Conservation (phyloP, 2,888 invertebrate genomes). For the Hirtodrosophila confusa region DNA sequence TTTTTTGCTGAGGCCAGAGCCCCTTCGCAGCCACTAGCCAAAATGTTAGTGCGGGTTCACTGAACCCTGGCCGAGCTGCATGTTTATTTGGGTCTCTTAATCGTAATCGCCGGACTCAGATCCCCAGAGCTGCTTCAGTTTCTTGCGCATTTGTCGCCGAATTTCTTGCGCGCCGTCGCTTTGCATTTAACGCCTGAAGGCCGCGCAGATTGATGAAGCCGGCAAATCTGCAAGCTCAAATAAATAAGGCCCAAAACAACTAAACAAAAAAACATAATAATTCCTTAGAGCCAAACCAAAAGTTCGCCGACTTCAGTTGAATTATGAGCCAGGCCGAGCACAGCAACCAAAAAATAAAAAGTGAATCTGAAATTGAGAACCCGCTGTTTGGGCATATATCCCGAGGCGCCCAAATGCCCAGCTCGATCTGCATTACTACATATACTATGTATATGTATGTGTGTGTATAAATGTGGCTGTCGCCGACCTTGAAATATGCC, state of each 20-base stretch:
- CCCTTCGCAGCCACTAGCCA: constrained; percentile 46
- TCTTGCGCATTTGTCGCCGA: constrained; percentile 68
- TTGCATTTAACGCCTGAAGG: constrained; percentile 79
- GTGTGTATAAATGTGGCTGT: constrained; percentile 34
- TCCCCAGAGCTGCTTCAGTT: constrained; percentile 7
- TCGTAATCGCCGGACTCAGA: constrained; percentile 40
- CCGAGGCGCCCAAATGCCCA: constrained; percentile 41
- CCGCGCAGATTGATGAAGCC: constrained; percentile 78
- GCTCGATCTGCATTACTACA: constrained; percentile 27
- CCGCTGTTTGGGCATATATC: constrained; percentile 51
- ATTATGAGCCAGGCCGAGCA: constrained; percentile 57
- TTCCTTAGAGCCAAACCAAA: constrained; percentile 55
- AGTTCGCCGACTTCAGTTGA: constrained; percentile 66
- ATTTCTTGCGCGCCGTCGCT: constrained; percentile 55
- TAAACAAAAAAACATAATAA: constrained; percentile 25
- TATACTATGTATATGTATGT: background rate
- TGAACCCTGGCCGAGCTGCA: constrained; percentile 62
- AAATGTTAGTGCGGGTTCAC: constrained; percentile 68
- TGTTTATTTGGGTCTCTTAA: constrained; percentile 75
- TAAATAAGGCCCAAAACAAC: constrained; percentile 40
- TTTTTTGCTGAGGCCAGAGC: constrained; percentile 51
- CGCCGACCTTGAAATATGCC: constrained; percentile 81
- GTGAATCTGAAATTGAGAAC: constrained; percentile 79
- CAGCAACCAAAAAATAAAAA: constrained; percentile 57
- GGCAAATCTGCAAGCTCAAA: constrained; percentile 53